A percentile compares a stretch with the other conserved stretches of the same genome.
Conservation (phyloP, 2,888 invertebrate genomes). For the Trachelus tabidus region DNA sequence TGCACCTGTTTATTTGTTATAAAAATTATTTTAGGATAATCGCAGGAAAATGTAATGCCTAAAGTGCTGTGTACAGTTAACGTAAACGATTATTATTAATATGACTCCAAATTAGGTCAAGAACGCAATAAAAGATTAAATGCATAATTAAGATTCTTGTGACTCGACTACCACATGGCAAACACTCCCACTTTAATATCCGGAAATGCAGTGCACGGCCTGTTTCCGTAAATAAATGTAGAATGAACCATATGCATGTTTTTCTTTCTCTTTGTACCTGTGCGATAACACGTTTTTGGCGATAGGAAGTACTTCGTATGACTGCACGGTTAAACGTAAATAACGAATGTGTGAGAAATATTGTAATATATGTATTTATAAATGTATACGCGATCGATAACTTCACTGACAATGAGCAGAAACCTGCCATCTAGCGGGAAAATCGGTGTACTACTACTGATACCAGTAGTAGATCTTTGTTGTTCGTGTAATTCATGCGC, state of each 20-base stretch:
- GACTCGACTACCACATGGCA: not conserved
- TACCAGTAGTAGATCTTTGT: not conserved
- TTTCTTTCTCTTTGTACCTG: not conserved
- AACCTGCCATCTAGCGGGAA: not conserved
- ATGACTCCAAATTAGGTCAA: not conserved
- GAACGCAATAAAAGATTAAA: not conserved
- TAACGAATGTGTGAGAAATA: not conserved
- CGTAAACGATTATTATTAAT: not conserved
- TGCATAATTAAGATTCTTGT: not conserved
- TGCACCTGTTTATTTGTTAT: not conserved
- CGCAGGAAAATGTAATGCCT: not conserved
- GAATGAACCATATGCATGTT: not conserved
- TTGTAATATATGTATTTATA: not conserved
- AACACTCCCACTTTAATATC: not conserved
- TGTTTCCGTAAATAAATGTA: not conserved
- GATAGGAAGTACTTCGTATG: not conserved
- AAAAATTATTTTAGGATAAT: not conserved
- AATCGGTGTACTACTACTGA: not conserved
- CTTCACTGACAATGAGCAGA: not conserved
- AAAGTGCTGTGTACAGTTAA: not conserved
- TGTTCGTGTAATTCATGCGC: not conserved
- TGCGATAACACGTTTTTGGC: not conserved
- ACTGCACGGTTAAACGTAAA: not conserved
- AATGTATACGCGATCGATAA: not conserved
- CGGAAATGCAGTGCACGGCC: not conserved